These are phyloP conservation scores for Drosophila saltans DNA, from an alignment of 1,140 invertebrate species.

Conservation along the genomic window DNA sequence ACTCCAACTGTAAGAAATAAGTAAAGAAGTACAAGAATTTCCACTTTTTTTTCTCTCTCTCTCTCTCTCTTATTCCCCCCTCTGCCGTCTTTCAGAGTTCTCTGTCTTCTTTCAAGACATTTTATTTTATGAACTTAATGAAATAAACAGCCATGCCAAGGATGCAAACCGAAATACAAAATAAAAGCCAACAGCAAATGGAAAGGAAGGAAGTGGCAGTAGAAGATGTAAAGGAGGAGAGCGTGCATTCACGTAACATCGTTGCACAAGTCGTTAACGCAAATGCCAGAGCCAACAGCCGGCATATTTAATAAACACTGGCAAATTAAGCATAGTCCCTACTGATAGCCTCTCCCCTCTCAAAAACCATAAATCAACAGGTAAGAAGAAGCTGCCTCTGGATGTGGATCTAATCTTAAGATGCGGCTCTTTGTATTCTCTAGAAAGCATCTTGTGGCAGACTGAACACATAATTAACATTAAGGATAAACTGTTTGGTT, in stretches of 20 bases:
- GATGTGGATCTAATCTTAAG: neutral
- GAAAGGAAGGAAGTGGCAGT: conserved; percentile 38
- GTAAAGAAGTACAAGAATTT: conserved; percentile 62
- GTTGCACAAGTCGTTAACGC: conserved; percentile 26
- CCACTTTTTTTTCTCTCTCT: conserved; percentile 41
- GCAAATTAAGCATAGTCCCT: conserved; percentile 65
- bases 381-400: conserved; percentile 29
- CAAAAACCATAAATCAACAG: conserved; percentile 51
- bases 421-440: conserved; percentile 27
- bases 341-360: neutral
- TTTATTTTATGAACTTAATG: conserved; percentile 68
- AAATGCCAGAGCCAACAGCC: conserved; percentile 45
- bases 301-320: conserved; percentile 78
- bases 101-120: conserved; percentile 2
- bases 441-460: conserved; percentile 26
- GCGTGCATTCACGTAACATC: conserved; percentile 60
- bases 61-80: conserved; percentile 14
- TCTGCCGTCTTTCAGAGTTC: neutral
- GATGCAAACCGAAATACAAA: conserved; percentile 52
- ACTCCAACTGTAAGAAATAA: conserved; percentile 16
- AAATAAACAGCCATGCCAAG: conserved; percentile 57
- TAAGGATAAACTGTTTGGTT: conserved; percentile 10
- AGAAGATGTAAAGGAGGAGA: neutral
- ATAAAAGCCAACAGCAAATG: neutral
- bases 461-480: conserved; percentile 41